A percentile compares a stretch with the other conserved stretches of the same genome.
phyloP scores from a whole-genome alignment of 2,888 invertebrate genomes.

The Electrophaes corylata region DNA sequence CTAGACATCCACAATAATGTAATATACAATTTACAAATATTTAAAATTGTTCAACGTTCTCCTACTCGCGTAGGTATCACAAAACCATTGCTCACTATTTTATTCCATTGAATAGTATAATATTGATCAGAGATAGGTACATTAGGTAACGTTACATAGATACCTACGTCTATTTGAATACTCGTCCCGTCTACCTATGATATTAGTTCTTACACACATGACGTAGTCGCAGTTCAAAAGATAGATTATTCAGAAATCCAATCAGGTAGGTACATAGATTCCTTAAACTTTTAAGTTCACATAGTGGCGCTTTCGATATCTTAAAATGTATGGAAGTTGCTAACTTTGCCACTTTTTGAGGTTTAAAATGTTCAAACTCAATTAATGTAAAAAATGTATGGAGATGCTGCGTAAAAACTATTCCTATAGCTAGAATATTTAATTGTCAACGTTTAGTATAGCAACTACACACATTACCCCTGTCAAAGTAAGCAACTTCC shows the following conservation, averaged over 20 bases:
- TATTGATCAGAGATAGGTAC: slow-evolving; percentile 7
- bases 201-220: background rate
- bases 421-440: too few relatives aligned
- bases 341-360: background rate
- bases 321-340: background rate
- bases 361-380: too few relatives aligned
- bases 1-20: slow-evolving; percentile 23
- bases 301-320: background rate
- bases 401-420: too few relatives aligned
- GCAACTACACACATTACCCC: too few relatives aligned
- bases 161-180: slow-evolving; percentile 9
- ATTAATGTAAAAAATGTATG: too few relatives aligned
- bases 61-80: slow-evolving; percentile 29
- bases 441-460: too few relatives aligned
- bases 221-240: background rate
- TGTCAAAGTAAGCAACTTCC: too few relatives aligned
- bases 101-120: slow-evolving; percentile 27
- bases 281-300: background rate
- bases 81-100: slow-evolving; percentile 30
- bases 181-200: slow-evolving; percentile 8
- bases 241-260: background rate
- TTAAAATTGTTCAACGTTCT: slow-evolving; percentile 26
- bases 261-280: too few relatives aligned
- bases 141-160: slow-evolving; percentile 17
- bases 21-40: slow-evolving; percentile 36